phyloP scores from a whole-genome alignment of 2,888 invertebrate species.

The Scaeva pyrastri region DNA sequence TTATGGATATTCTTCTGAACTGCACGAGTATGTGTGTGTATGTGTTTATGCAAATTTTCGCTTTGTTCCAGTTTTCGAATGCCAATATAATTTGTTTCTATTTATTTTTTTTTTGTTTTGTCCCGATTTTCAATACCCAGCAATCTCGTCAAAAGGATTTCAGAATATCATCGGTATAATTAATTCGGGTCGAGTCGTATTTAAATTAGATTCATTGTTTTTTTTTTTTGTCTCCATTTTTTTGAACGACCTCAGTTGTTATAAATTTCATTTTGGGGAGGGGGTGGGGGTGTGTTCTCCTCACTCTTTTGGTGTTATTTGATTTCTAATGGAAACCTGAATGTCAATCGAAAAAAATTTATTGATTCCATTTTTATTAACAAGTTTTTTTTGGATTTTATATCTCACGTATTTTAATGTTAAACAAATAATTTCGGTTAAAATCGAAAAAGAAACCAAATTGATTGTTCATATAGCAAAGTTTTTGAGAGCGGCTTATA shows the following conservation, averaged over 20 bases:
- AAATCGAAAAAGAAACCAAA: too few relatives aligned
- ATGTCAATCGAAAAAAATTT: too few relatives aligned
- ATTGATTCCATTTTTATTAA: too few relatives aligned
- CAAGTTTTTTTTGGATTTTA: too few relatives aligned
- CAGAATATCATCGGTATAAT: slow-evolving; percentile 50
- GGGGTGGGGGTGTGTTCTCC: too few relatives aligned
- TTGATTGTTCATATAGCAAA: too few relatives aligned
- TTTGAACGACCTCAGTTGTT: slow-evolving; percentile 28
- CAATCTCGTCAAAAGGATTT: slow-evolving; percentile 21
- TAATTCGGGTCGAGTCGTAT: slow-evolving; percentile 63
- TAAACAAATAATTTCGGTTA: too few relatives aligned
- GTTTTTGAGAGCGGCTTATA: too few relatives aligned
- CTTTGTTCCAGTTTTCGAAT: slow-evolving; percentile 56
- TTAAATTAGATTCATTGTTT: slow-evolving; percentile 40
- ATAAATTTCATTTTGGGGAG: slow-evolving; percentile 62
- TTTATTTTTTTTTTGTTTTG: slow-evolving; percentile 9
- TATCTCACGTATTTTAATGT: too few relatives aligned
- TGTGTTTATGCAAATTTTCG: slow-evolving; percentile 60
- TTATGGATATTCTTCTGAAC: slow-evolving; percentile 48
- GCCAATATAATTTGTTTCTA: slow-evolving; percentile 13
- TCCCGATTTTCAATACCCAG: neutral
- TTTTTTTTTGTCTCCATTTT: slow-evolving; percentile 17
- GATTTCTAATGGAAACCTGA: slow-evolving; percentile 64
- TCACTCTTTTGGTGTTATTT: slow-evolving; percentile 24
- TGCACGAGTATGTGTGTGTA: neutral